Evolutionary conservation across 2,113 vertebrate species (phyloP), one percentile per base, ranked within the genome.

Genomic region (Neomonachus schauinslandi): DNA sequence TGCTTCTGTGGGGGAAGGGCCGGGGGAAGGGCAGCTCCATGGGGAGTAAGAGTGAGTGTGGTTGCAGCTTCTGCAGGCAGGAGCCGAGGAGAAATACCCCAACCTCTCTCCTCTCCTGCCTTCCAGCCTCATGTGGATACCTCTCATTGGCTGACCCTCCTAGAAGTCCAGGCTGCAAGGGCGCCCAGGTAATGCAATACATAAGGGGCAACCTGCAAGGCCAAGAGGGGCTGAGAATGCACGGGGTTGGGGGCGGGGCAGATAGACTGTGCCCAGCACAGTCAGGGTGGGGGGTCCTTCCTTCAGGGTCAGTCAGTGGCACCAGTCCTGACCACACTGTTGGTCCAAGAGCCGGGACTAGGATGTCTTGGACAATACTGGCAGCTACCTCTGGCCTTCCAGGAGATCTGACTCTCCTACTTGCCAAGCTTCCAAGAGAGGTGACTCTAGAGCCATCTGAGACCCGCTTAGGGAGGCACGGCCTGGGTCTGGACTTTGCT

Each of bases 321-420:
- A 22, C 36, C 71, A 24, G 15, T 61, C 36, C 42, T 11, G 67
- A 55, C 36, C 67, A 39, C 74, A 65, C 28, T 31, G 26, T 7
- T 39, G 85, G 4, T 16, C 7, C 28, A 14, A 33, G 49, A 39
- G 12, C 83, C 12, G 5, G 36, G 51, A 31, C 12, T 2, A 46
- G 49, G 71, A 1, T 1, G 26, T 59, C 42, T 57, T 18, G 4
- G 39, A 22, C 1, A 4, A 19, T 1, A 14, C n/a, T 0, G 11
- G 14, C 0, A 4, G 39, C 71, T 33, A n/a, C 42, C 0, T 14
- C 12, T 11, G 63, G 55, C 28, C 11, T 49, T 13, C 76, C 9
- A 11, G 55, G 36, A 84, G 28, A 15, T 0, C 1, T 2, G 49
- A 21, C 26, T 26, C 49, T 83, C 55, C 61, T 2, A 14, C 6